A percentile compares a stretch with the other conserved stretches of the same genome.
phyloP scores from a whole-genome alignment of 2,888 invertebrate genomes.

The Coelopa pilipes region DNA sequence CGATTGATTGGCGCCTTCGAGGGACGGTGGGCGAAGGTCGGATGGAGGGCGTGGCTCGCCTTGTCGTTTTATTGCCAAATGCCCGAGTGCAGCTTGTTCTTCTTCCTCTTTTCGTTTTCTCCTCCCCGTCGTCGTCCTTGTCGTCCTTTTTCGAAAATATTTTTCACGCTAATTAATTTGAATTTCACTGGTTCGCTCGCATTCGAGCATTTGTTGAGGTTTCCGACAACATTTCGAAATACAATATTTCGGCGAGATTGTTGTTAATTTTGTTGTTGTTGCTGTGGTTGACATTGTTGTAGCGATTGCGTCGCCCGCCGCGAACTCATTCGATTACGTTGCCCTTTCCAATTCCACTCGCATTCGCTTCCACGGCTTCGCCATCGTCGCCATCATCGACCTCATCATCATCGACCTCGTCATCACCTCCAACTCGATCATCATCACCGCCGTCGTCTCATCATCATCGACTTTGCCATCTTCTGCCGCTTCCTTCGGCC shows the following conservation, averaged over 20 bases:
- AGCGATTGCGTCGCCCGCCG: constrained; percentile 52
- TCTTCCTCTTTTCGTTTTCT: background rate
- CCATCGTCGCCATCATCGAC: constrained; percentile 31
- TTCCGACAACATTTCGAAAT: constrained; percentile 4
- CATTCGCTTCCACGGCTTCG: constrained; percentile 34
- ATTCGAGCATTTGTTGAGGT: background rate
- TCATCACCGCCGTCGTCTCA: too few relatives aligned
- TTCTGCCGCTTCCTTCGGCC: too few relatives aligned
- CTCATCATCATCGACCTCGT: background rate
- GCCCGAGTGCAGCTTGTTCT: background rate
- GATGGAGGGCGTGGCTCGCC: too few relatives aligned
- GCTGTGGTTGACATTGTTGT: constrained; percentile 1
- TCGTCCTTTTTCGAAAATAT: constrained; percentile 3
- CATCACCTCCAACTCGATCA: constrained; percentile 28
- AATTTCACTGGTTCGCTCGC: background rate
- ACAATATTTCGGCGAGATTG: background rate
- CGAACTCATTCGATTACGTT: constrained; percentile 56
- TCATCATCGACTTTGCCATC: too few relatives aligned
- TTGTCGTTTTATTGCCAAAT: constrained; percentile 15
- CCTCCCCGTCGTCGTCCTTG: background rate
- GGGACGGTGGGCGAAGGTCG: too few relatives aligned
- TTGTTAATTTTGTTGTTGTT: background rate
- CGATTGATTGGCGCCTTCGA: background rate
- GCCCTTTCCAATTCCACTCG: too few relatives aligned
- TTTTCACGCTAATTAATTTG: constrained; percentile 62